phyloP scores from a whole-genome alignment of 2,888 invertebrate genomes.

The Scaptomyza reducta region DNA sequence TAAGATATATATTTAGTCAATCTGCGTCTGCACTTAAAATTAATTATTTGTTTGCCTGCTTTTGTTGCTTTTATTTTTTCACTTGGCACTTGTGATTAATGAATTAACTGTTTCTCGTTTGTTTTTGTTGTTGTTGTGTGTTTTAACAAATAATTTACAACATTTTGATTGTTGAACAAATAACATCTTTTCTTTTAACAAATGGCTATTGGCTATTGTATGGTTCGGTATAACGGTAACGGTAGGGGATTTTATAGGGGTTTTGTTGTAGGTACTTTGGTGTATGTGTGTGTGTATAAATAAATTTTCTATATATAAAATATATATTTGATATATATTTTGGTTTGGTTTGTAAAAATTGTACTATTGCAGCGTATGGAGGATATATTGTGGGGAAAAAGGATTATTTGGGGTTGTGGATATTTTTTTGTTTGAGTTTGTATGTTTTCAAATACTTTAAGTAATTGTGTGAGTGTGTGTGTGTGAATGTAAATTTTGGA shows the following conservation, averaged over 20 bases:
- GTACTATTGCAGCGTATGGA: constrained; percentile 85
- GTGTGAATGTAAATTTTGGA: constrained; percentile 54
- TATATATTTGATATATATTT: constrained; percentile 81
- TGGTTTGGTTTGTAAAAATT: constrained; percentile 81
- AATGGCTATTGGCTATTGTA: constrained; percentile 74
- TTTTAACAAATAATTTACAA: constrained; percentile 50
- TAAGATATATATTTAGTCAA: constrained; percentile 54
- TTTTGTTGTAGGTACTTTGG: constrained; percentile 78
- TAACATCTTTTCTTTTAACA: constrained; percentile 64
- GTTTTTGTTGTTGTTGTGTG: constrained; percentile 32
- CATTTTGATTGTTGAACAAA: constrained; percentile 68
- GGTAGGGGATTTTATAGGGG: constrained; percentile 47
- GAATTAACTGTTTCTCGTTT: constrained; percentile 66
- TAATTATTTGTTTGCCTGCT: constrained; percentile 47
- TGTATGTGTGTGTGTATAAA: constrained; percentile 82
- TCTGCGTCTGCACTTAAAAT: constrained; percentile 55
- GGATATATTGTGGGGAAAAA: constrained; percentile 64
- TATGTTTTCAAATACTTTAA: constrained; percentile 80
- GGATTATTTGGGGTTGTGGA: constrained; percentile 14
- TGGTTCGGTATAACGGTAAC: constrained; percentile 52
- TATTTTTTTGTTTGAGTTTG: constrained; percentile 32
- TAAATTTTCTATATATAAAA: constrained; percentile 82
- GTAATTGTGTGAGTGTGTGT: constrained; percentile 72
- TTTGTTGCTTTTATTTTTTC: constrained; percentile 40
- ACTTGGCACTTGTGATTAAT: constrained; percentile 60